These are phyloP conservation scores for Lucinisca nassula DNA, from an alignment of 2,888 invertebrate species.

Conservation along the genomic window DNA sequence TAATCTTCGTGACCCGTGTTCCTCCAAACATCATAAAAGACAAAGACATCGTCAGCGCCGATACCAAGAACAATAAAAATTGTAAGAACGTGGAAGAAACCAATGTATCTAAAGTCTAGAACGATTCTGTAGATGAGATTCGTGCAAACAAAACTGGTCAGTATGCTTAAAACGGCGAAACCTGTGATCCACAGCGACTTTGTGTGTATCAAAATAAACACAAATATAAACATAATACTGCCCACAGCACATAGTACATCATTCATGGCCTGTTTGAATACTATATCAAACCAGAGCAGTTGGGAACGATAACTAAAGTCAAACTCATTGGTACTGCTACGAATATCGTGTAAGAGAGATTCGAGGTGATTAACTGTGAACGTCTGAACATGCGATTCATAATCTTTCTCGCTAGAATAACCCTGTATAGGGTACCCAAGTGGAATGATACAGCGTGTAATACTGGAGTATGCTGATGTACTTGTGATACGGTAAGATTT, in stretches of 20 bases:
- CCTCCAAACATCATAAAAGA: slow-evolving; percentile 81
- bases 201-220: slow-evolving; percentile 77
- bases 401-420: slow-evolving; percentile 30
- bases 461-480: slow-evolving; percentile 42
- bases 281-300: slow-evolving; percentile 67
- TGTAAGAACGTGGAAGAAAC: slow-evolving; percentile 78
- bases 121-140: slow-evolving; percentile 79
- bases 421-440: slow-evolving; percentile 73
- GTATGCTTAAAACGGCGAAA: slow-evolving; percentile 75
- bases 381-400: slow-evolving; percentile 43
- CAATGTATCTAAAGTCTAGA: slow-evolving; percentile 77
- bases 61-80: slow-evolving; percentile 80
- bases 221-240: slow-evolving; percentile 77
- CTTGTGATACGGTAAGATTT: slow-evolving; percentile 64
- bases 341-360: slow-evolving; percentile 47
- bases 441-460: slow-evolving; percentile 70
- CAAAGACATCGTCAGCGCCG: slow-evolving; percentile 80
- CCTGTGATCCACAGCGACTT: slow-evolving; percentile 76
- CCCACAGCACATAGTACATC: slow-evolving; percentile 76
- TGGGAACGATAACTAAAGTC: slow-evolving; percentile 72
- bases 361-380: slow-evolving; percentile 60
- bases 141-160: slow-evolving; percentile 75
- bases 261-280: slow-evolving; percentile 67
- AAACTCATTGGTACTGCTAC: slow-evolving; percentile 41
- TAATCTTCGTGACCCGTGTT: slow-evolving; percentile 67